A percentile compares a stretch with the other conserved stretches of the same genome.
Conservation (phyloP, 2,797 vertebrate species). For the Sorex maritimensis region DNA sequence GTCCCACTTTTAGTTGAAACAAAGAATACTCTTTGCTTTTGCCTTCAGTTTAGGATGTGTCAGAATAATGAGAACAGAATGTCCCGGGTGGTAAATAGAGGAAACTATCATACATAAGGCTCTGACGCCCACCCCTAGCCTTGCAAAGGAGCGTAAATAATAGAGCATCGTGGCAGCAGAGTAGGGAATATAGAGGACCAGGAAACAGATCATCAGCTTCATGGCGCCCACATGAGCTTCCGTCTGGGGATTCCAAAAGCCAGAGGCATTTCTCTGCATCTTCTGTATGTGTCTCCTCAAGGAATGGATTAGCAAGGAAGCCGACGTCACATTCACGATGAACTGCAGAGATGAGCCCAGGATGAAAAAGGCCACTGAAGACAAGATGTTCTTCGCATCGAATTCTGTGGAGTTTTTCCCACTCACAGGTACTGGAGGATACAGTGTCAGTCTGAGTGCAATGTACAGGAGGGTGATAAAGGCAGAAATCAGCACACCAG, state of each 20-base stretch:
- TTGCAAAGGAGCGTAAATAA: neutral
- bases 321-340: constrained; percentile 79
- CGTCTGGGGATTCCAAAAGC: constrained; percentile 77
- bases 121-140: neutral
- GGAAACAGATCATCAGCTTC: constrained; percentile 77
- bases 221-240: constrained; percentile 79
- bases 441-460: neutral
- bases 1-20: constrained; percentile 40
- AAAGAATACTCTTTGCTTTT: constrained; percentile 77
- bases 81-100: constrained; percentile 62
- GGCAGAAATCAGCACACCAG: constrained; percentile 74
- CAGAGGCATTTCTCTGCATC: constrained; percentile 77
- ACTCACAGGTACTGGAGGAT: neutral
- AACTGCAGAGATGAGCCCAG: constrained; percentile 79
- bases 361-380: constrained; percentile 32
- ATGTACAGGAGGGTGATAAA: constrained; percentile 57
- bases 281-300: constrained; percentile 73
- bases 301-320: constrained; percentile 81
- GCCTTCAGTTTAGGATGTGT: constrained; percentile 79
- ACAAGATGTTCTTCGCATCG: neutral
- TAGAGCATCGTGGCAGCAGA: constrained; percentile 8
- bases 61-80: constrained; percentile 79
- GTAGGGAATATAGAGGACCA: constrained; percentile 73
- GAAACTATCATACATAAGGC: neutral
- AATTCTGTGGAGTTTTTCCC: constrained; percentile 55